These are phyloP conservation scores for Dunckerocampus dactyliophorus DNA, from an alignment of 2,113 vertebrate genomes.

Conservation along the genomic window DNA sequence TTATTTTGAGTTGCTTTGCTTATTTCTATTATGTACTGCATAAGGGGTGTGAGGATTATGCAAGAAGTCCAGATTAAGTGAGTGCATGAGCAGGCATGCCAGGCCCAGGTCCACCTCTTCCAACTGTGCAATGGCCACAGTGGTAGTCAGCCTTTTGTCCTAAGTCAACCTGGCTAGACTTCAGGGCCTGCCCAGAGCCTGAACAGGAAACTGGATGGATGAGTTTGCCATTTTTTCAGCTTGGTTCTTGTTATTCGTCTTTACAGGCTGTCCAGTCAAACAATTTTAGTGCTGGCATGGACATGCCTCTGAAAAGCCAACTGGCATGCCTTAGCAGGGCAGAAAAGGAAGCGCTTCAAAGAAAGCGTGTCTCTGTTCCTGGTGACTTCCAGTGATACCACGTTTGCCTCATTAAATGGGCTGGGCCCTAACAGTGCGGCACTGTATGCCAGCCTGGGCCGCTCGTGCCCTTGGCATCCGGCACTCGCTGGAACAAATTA, in stretches of 20 bases:
- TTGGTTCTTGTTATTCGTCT: neutral
- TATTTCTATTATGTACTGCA: too few relatives aligned
- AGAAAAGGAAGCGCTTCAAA: slow-evolving; percentile 7
- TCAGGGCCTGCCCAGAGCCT: too few relatives aligned
- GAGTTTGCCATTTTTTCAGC: too few relatives aligned
- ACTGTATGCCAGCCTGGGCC: slow-evolving; percentile 21
- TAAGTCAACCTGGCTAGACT: too few relatives aligned
- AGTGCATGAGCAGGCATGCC: too few relatives aligned
- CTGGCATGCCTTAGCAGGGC: neutral
- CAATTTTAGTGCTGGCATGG: slow-evolving; percentile 2
- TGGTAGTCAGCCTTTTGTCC: too few relatives aligned
- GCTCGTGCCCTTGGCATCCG: slow-evolving; percentile 24
- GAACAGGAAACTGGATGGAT: too few relatives aligned
- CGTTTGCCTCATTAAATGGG: slow-evolving; percentile 34
- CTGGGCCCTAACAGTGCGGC: slow-evolving; percentile 18
- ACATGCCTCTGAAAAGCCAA: slow-evolving; percentile 10
- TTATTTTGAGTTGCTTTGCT: too few relatives aligned
- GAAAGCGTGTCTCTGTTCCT: slow-evolving; percentile 10
- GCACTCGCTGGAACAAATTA: slow-evolving; percentile 43
- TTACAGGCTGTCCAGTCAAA: slow-evolving; percentile 9
- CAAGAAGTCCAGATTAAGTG: too few relatives aligned
- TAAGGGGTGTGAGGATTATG: too few relatives aligned
- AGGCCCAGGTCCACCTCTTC: too few relatives aligned
- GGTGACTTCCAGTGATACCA: slow-evolving; percentile 20
- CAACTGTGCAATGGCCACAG: too few relatives aligned